Conservation (phyloP, 2,888 invertebrate genomes). For the Luffia ferchaultella region DNA sequence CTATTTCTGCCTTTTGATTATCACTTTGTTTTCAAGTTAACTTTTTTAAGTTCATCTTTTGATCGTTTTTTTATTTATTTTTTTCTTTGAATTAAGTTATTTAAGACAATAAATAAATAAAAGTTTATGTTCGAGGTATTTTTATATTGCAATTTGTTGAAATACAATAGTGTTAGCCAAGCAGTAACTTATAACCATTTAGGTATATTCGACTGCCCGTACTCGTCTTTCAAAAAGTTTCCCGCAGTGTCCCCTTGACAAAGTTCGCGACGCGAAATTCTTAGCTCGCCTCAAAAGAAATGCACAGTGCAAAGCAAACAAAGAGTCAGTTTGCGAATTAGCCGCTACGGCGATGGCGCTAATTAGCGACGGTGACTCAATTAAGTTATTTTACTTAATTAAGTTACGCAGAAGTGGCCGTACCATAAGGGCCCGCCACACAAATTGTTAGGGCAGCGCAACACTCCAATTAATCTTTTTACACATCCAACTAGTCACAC, state of each 20-base stretch:
- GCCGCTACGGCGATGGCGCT: conserved; percentile 52
- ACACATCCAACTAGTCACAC: conserved; percentile 58
- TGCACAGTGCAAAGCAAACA: conserved; percentile 41
- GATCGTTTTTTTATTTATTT: too few relatives aligned
- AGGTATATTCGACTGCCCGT: too few relatives aligned
- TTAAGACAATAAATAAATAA: too few relatives aligned
- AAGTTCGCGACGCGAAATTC: conserved; percentile 40
- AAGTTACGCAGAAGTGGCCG: conserved; percentile 60
- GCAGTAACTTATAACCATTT: too few relatives aligned
- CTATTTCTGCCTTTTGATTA: too few relatives aligned
- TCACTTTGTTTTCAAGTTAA: too few relatives aligned
- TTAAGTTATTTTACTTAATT: conserved; percentile 66
- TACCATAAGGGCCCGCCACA: conserved; percentile 30
- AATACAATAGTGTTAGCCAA: too few relatives aligned
- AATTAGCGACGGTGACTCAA: conserved; percentile 63
- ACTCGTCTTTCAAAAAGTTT: conserved; percentile 50
- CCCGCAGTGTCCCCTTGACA: conserved; percentile 27
- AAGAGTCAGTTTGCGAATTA: conserved; percentile 60
- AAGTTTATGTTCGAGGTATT: too few relatives aligned
- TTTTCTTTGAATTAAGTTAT: too few relatives aligned
- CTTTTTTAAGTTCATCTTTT: too few relatives aligned
- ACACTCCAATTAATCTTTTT: conserved; percentile 67
- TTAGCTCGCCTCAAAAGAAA: conserved; percentile 60
- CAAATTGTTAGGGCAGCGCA: conserved; percentile 18
- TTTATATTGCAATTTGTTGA: too few relatives aligned